A percentile compares a stretch with the other conserved stretches of the same genome.
These are phyloP conservation scores for Danaus plexippus DNA, from an alignment of 1,140 invertebrate genomes.

Conservation along the genomic window DNA sequence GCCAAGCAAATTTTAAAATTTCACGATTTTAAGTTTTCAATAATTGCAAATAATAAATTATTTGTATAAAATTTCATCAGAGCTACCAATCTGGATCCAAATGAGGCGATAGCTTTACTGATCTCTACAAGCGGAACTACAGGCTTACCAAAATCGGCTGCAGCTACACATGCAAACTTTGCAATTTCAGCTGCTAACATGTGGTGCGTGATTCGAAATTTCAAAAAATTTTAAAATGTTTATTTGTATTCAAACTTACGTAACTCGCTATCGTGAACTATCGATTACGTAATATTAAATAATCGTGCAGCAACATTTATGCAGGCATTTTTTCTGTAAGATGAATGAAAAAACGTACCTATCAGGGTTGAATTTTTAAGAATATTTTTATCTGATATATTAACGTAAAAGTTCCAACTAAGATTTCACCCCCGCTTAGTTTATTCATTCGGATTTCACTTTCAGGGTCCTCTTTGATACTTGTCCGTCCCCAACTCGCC, in stretches of 20 bases:
- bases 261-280: no score
- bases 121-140: conserved; percentile 42
- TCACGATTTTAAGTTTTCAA: neutral
- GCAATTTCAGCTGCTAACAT: conserved; percentile 23
- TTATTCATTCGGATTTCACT: conserved; percentile 1
- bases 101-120: conserved; percentile 24
- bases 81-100: conserved; percentile 33
- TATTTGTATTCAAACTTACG: no score
- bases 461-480: conserved; percentile 22
- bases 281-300: no score
- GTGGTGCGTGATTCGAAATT: conserved; percentile 14
- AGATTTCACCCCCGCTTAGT: no score
- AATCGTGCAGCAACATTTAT: no score
- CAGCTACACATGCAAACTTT: conserved; percentile 31
- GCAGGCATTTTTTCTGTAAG: no score
- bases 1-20: conserved; percentile 8
- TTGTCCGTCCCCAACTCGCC: conserved; percentile 32
- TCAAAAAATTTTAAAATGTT: no score
- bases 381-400: no score
- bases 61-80: conserved; percentile 13
- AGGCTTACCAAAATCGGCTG: conserved; percentile 33
- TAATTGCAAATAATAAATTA: conserved; percentile 3
- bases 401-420: no score
- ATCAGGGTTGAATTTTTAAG: no score
- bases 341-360: no score